Conservation (phyloP, 2,797 vertebrate species). For the Esox lucius region DNA sequence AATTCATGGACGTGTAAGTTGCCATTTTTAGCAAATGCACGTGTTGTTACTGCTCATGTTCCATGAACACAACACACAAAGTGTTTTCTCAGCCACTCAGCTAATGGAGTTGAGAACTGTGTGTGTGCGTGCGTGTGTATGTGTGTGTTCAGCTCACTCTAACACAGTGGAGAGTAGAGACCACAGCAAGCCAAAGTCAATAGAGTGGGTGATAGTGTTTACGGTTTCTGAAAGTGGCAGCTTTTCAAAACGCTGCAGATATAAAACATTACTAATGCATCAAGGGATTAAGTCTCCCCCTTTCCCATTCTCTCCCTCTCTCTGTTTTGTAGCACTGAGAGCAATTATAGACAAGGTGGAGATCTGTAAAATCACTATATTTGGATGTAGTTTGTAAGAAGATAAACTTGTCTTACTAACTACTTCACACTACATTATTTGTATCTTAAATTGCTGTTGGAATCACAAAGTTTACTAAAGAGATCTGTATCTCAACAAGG, state of each 20-base stretch:
- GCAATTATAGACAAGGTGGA: not conserved
- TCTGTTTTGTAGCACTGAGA: not conserved
- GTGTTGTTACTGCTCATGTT: slow-evolving; percentile 54
- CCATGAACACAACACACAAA: slow-evolving; percentile 46
- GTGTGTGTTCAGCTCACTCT: no score
- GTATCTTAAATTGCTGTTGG: not conserved
- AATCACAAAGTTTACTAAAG: not conserved
- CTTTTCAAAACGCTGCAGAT: slow-evolving; percentile 42
- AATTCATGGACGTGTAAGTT: slow-evolving; percentile 32
- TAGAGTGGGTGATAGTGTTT: slow-evolving; percentile 36
- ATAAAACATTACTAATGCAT: slow-evolving; percentile 49
- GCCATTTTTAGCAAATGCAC: slow-evolving; percentile 22
- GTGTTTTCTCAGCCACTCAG: slow-evolving; percentile 14
- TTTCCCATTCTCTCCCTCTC: not conserved
- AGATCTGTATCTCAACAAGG: not conserved
- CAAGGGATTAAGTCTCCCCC: slow-evolving; percentile 27
- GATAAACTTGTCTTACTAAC: not conserved
- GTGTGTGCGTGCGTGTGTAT: no score
- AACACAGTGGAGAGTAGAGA: slow-evolving; percentile 31
- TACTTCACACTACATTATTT: slow-evolving; percentile 1
- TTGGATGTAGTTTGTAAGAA: slow-evolving; percentile 4
- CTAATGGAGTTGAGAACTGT: no score
- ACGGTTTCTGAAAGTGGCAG: slow-evolving; percentile 42
- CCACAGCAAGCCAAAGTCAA: slow-evolving; percentile 55
- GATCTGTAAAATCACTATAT: not conserved